Conservation (phyloP, 2,113 vertebrate species). For the Rutilus rutilus region DNA sequence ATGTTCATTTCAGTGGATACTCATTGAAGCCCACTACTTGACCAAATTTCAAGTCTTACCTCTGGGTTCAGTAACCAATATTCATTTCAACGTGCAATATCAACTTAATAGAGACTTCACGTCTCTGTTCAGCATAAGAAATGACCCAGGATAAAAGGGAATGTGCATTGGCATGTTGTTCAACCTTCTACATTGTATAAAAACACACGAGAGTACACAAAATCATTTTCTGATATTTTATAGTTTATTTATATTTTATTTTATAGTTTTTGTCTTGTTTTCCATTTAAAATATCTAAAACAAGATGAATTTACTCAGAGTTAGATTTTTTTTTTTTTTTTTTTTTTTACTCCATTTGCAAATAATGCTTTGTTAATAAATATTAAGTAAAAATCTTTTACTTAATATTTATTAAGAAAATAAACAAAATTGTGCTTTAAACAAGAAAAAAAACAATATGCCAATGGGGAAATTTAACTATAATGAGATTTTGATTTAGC, state of each 20-base stretch:
- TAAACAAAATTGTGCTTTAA: neutral
- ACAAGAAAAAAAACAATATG: neutral
- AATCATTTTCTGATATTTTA: neutral
- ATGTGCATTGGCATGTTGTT: neutral
- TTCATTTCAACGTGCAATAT: conserved; percentile 65
- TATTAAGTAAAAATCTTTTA: neutral
- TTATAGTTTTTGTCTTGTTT: neutral
- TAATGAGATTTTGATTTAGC: neutral
- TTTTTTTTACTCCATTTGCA: neutral
- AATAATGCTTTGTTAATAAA: neutral
- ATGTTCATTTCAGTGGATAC: conserved; percentile 54
- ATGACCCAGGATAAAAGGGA: neutral
- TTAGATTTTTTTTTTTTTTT: no score
- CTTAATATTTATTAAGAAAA: neutral
- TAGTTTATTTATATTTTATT: neutral
- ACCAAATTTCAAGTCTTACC: conserved; percentile 55
- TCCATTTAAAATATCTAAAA: neutral
- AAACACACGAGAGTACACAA: neutral
- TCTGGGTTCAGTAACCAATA: conserved; percentile 54
- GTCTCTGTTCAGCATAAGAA: neutral
- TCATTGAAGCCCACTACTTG: conserved; percentile 13
- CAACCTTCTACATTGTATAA: neutral
- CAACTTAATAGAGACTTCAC: conserved; percentile 42
- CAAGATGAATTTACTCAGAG: neutral
- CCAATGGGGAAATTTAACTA: neutral